Evolutionary conservation across 2,888 invertebrate genomes (phyloP), one percentile per base, ranked within the genome.

Genomic region (Plebejus argus): DNA sequence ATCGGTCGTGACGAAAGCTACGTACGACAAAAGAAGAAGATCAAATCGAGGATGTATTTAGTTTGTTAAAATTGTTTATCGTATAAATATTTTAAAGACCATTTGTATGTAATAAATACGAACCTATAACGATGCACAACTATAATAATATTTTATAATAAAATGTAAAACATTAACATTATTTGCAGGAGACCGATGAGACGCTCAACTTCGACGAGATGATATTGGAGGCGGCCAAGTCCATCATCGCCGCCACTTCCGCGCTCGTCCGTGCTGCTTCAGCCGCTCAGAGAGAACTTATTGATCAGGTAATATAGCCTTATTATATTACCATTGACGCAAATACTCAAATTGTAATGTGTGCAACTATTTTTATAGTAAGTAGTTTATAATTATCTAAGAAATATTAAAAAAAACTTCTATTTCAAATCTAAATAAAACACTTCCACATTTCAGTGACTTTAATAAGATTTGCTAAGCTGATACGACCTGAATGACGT

Each of bases 121-220:
- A 23, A 61, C 10, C 23, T 20, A 12, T 4, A 23, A 20, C 61
- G 61, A 61, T 12, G 23, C 23, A 23, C 12, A 61, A 23, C 2
- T n/a, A 1, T n/a, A n/a, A n/a, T n/a, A 7, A 56, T 8, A 20
- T 58, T n/a, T n/a, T n/a, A n/a, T n/a, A n/a, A n/a, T n/a, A n/a
- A n/a, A n/a, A n/a, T n/a, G n/a, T n/a, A n/a, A 58, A 58, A 20
- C 76, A 53, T 74, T 76, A 77, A 15, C 15, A 8, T 58, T 3
- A 1, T 35, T 75, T 72, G 20, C 92, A 98, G 97, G 97, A 97
- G 89, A 96, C 98, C 5, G 98, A 99, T 87, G 98, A 99, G 89
- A 97, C 96, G 81, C 95, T 99, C 92, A 99, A 99, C 94, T 99
- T 99, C 90, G 99, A 99, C 89, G 99, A 99, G 93, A 99, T 99